phyloP scores from a whole-genome alignment of 1,140 invertebrate species.

The Drosophila lacteicornis region DNA sequence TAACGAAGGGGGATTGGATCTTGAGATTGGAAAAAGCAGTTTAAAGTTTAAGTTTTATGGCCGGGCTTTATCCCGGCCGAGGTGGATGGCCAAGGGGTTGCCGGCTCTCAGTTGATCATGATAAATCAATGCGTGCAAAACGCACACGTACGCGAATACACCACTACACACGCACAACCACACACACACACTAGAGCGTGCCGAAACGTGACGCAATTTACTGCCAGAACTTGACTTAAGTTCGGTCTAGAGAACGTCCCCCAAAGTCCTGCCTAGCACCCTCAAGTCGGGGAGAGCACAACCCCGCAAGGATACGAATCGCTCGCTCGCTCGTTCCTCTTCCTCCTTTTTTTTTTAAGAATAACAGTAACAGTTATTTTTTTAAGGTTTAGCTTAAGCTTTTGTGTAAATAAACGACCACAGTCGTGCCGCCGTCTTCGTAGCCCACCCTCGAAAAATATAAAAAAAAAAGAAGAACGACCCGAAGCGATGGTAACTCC shows the following conservation, averaged over 20 bases:
- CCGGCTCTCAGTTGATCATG: constrained; percentile 74
- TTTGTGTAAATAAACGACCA: constrained; percentile 84
- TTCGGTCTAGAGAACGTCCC: constrained; percentile 53
- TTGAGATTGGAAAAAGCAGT: constrained; percentile 54
- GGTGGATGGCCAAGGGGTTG: constrained; percentile 55
- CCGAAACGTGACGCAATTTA: constrained; percentile 83
- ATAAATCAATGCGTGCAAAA: constrained; percentile 83
- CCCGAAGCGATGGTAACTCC: constrained; percentile 33
- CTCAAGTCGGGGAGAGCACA: constrained; percentile 52
- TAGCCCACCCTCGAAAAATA: constrained; percentile 46
- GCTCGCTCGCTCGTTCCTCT: constrained; percentile 44
- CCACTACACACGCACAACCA: constrained; percentile 27
- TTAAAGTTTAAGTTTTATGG: constrained; percentile 76
- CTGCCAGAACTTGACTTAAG: constrained; percentile 81
- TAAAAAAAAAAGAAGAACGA: constrained; percentile 17
- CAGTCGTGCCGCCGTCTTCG: constrained; percentile 59
- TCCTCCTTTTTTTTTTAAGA: constrained; percentile 63
- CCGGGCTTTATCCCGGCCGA: constrained; percentile 14
- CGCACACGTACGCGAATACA: constrained; percentile 73
- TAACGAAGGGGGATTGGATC: constrained; percentile 9
- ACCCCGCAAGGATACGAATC: constrained; percentile 63
- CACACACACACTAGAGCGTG: constrained; percentile 52
- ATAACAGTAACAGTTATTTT: constrained; percentile 83
- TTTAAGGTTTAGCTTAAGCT: constrained; percentile 84
- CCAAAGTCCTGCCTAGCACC: constrained; percentile 54